Evolutionary conservation across 1,140 invertebrate species (phyloP), one percentile per base, ranked within the genome.

Genomic region (Ganaspis sp.): DNA sequence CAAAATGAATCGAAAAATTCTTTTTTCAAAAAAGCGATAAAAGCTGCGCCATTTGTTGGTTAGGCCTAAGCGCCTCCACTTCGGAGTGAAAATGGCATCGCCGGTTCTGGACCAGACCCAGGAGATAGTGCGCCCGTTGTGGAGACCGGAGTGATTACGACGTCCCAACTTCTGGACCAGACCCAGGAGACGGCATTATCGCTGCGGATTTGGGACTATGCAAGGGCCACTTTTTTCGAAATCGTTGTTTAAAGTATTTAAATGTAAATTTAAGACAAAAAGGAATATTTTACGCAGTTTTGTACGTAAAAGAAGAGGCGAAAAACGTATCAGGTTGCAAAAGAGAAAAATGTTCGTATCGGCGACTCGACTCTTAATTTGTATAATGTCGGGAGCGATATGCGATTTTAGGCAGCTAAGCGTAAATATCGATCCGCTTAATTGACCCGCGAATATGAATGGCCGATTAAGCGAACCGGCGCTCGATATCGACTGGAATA

Each of bases 351-450:
- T 64, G 54, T 64, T 23, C 9, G 23, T 64, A 64, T 64, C 12
- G 12, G 23, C 54, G 23, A 64, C 21, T 64, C 21, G 21, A 15
- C 54, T 64, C 21, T 64, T 64, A 64, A 64, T 64, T 64, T 64
- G 58, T 64, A 64, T 64, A 58, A 73, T 54, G 45, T 15, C 8
- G 42, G 26, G 23, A 49, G 74, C 75, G 69, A 78, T 76, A 75
- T 45, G 75, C 72, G 76, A 73, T 77, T 75, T 79, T 79, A 83
- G 76, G 78, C 74, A 72, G 53, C 73, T 78, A 76, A 80, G 78
- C 76, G 78, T 77, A 78, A 78, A 81, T 80, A 81, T 75, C 77
- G 77, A 83, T 81, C 80, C 69, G 74, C 76, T 78, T 83, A 81
- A 83, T 83, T 81, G 82, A 83, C 80, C 78, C 42, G 75, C 78